Evolutionary conservation across 2,888 invertebrate genomes (phyloP).

Genomic region (Germaria angustata): DNA sequence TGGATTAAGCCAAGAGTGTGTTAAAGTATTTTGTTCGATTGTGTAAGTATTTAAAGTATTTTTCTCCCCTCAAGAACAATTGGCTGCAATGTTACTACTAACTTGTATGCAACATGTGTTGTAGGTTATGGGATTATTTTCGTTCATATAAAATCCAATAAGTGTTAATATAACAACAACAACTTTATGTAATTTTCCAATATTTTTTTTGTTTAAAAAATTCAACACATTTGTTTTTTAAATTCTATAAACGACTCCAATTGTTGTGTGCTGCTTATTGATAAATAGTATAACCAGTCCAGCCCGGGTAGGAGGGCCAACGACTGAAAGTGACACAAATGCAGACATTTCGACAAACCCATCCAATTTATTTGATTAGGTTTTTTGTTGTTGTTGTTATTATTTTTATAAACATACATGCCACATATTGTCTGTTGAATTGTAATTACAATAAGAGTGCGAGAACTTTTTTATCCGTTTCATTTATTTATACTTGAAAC

Average conservation of each 20-base stretch:
- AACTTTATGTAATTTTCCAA: background rate
- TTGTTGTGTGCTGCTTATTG: background rate
- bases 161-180: conserved; percentile 5
- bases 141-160: conserved; percentile 35
- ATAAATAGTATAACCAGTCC: conserved; percentile 1
- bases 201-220: background rate
- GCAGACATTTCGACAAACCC: conserved; percentile 56
- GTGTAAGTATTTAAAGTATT: conserved; percentile 29
- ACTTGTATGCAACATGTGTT: conserved; percentile 47
- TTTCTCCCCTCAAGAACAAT: conserved; percentile 21
- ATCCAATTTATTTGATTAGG: conserved; percentile 61
- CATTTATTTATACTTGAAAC: conserved; percentile 1
- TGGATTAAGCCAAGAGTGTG: background rate
- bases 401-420: background rate
- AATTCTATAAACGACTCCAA: conserved; percentile 42
- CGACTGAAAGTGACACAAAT: conserved; percentile 33
- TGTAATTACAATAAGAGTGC: conserved; percentile 27
- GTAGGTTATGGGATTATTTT: conserved; percentile 25
- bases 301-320: background rate
- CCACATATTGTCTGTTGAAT: conserved; percentile 16
- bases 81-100: conserved; percentile 8
- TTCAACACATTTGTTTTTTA: conserved; percentile 46
- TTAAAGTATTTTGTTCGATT: conserved; percentile 26
- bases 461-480: conserved; percentile 8
- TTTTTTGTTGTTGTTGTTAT: background rate